phyloP scores from a whole-genome alignment of 2,113 vertebrate species.

The Nansenia antarctica region DNA sequence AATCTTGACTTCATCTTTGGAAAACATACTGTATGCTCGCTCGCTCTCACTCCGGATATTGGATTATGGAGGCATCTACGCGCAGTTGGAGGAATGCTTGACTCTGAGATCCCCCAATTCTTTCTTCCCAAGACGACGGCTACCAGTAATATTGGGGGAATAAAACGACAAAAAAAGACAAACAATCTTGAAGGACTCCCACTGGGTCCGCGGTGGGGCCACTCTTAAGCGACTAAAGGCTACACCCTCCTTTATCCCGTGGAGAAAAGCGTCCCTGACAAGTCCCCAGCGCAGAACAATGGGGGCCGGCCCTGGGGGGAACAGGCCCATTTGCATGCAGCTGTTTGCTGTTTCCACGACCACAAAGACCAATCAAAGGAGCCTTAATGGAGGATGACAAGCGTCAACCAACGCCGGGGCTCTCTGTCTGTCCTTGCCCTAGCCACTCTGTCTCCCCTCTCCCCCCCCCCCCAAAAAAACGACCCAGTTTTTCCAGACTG shows the following conservation, averaged over 20 bases:
- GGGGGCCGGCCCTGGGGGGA: slow-evolving; percentile 80
- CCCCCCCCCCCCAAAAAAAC: slow-evolving; percentile 20
- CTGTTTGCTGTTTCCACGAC: slow-evolving; percentile 93
- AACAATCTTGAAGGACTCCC: slow-evolving; percentile 80
- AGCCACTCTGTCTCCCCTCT: slow-evolving; percentile 54
- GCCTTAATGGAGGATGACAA: slow-evolving; percentile 86
- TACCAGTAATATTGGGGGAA: slow-evolving; percentile 71
- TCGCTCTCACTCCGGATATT: slow-evolving; percentile 57
- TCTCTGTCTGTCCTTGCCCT: slow-evolving; percentile 56
- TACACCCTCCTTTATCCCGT: slow-evolving; percentile 80
- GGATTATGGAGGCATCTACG: slow-evolving; percentile 70
- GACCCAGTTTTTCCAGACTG: slow-evolving; percentile 29
- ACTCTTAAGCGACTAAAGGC: slow-evolving; percentile 82
- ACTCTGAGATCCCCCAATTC: slow-evolving; percentile 72
- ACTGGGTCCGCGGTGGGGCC: slow-evolving; percentile 79
- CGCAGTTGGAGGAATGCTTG: slow-evolving; percentile 69
- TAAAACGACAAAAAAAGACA: slow-evolving; percentile 74
- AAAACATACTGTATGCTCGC: slow-evolving; percentile 50
- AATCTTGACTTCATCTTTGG: slow-evolving; percentile 51
- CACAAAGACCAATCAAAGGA: slow-evolving; percentile 89
- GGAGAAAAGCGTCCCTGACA: slow-evolving; percentile 90
- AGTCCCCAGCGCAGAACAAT: slow-evolving; percentile 84
- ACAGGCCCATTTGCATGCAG: slow-evolving; percentile 90
- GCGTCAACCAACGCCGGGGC: slow-evolving; percentile 77
- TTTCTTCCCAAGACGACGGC: slow-evolving; percentile 78